Percentiles rank a stretch among this genome's conserved stretches.
phyloP scores from a whole-genome alignment of 2,888 invertebrate species.

The Tigriopus californicus region DNA sequence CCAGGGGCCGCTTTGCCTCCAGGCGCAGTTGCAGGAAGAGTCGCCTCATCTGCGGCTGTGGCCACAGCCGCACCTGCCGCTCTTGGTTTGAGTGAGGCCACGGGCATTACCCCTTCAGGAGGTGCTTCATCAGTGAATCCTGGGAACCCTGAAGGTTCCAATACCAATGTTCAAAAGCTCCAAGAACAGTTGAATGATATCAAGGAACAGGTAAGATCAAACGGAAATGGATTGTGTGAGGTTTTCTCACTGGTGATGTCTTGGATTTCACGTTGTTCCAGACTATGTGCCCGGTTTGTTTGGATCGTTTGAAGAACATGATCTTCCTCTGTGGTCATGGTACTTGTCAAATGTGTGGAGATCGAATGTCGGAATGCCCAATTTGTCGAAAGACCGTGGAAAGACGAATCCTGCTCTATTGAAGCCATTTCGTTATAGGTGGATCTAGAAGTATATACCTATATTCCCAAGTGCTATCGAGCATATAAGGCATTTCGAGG shows the following conservation, averaged over 20 bases:
- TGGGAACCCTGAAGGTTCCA: no score
- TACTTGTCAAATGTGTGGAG: slow-evolving; percentile 95
- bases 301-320: slow-evolving; percentile 95
- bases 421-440: slow-evolving; percentile 16
- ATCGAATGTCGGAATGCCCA: slow-evolving; percentile 90
- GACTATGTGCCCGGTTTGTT: slow-evolving; percentile 96
- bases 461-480: no score
- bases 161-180: slow-evolving; percentile 61
- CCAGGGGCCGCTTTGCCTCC: no score
- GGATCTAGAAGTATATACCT: no score
- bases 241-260: neutral
- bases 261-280: slow-evolving; percentile 30
- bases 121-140: neutral
- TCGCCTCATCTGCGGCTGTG: neutral
- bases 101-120: slow-evolving; percentile 7
- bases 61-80: slow-evolving; percentile 11
- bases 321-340: slow-evolving; percentile 95
- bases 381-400: slow-evolving; percentile 93
- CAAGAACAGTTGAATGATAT: slow-evolving; percentile 92
- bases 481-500: no score
- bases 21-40: no score
- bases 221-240: neutral
- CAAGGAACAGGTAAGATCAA: slow-evolving; percentile 60
- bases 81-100: slow-evolving; percentile 2
- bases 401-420: slow-evolving; percentile 80